Evolutionary conservation across 1,140 invertebrate genomes (phyloP).

Genomic region (Eumaeus atala): DNA sequence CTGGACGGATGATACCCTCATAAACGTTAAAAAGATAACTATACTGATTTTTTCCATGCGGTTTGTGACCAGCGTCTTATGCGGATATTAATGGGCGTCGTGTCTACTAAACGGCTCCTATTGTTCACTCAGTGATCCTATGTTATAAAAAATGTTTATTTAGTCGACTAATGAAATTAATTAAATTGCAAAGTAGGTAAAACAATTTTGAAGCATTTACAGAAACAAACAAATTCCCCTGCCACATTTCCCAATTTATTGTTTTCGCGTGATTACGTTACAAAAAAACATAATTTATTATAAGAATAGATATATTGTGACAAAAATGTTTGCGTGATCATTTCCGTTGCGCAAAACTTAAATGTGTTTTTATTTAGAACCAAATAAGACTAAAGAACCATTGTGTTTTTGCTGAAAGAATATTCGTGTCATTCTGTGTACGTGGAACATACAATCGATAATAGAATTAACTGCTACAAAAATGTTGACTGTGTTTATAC

Average conservation of each 20-base stretch:
- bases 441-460: slow-evolving; percentile 1
- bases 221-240: not conserved
- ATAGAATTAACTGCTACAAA: slow-evolving; percentile 3
- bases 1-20: too few species aligned
- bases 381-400: slow-evolving; percentile 7
- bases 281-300: slow-evolving; percentile 6
- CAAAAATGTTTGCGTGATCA: slow-evolving; percentile 11
- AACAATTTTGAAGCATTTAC: not conserved
- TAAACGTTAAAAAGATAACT: too few species aligned
- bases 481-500: not conserved
- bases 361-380: slow-evolving; percentile 10
- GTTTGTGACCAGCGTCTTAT: too few species aligned
- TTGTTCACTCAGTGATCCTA: too few species aligned
- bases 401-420: slow-evolving; percentile 5
- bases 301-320: slow-evolving; percentile 9
- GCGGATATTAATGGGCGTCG: too few species aligned
- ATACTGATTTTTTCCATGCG: too few species aligned
- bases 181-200: not conserved
- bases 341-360: slow-evolving; percentile 9
- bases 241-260: slow-evolving; percentile 4
- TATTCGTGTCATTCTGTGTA: slow-evolving; percentile 10
- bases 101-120: too few species aligned
- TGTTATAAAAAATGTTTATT: too few species aligned
- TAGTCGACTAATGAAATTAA: too few species aligned
- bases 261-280: slow-evolving; percentile 7